phyloP scores from a whole-genome alignment of 64 coral and sea anemone genomes.

The Montipora cactus region DNA sequence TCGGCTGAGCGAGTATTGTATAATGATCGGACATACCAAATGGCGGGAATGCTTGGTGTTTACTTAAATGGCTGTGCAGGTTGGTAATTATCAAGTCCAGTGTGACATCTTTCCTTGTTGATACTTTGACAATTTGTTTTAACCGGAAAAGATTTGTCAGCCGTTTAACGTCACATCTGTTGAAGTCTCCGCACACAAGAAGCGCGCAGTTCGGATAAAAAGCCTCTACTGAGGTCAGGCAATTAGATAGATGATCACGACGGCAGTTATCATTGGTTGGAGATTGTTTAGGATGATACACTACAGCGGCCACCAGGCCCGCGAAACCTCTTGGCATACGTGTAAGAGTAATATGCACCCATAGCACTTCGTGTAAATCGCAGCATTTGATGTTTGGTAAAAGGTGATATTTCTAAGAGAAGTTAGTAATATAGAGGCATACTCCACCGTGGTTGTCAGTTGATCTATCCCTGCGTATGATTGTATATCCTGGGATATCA shows the following conservation, averaged over 20 bases:
- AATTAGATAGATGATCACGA: neutral
- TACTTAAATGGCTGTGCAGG: constrained; percentile 5
- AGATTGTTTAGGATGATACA: neutral
- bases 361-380: constrained; percentile 20
- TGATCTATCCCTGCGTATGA: no score
- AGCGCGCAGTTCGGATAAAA: neutral
- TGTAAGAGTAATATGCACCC: constrained; percentile 18
- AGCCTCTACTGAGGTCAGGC: neutral
- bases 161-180: neutral
- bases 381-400: neutral
- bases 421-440: neutral
- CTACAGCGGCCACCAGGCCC: neutral
- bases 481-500: no score
- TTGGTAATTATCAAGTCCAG: constrained; percentile 41
- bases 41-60: neutral
- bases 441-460: constrained; percentile 17
- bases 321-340: constrained; percentile 9
- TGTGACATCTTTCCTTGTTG: constrained; percentile 15
- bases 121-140: constrained; percentile 31
- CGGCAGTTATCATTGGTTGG: neutral
- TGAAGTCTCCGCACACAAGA: constrained; percentile 5
- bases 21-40: constrained; percentile 25
- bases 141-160: neutral
- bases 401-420: neutral
- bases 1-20: constrained; percentile 23